Base-by-base conservation (phyloP, 2,888 invertebrate species). In the Rhyacophila evoluta region DNA sequence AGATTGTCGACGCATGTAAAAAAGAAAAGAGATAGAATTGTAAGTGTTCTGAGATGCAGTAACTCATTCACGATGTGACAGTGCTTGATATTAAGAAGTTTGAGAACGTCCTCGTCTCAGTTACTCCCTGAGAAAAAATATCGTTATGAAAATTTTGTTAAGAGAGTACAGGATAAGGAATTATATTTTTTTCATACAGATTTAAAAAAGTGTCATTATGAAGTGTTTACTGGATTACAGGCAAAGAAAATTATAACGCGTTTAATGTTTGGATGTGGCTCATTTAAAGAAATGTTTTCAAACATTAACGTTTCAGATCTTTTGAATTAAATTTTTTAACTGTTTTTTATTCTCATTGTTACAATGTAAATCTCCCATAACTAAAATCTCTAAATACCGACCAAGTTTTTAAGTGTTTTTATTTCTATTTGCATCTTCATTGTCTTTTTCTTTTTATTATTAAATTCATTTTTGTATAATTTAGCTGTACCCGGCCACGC, bases 1-100 rank as follows among this genome's bases (percentile, higher is more conserved):
- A 25, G 55, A 10, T 55, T 55, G 8, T 8, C 25, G 19, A 12
- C 55, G 6, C 25, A 15, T 55, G n/a, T 12, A 25, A 15, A 3
- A 11, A 8, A 15, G 12, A 8, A 55, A n/a, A 55, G 10, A 10
- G 19, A 19, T 19, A 10, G 55, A 55, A 55, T n/a, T 19, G 19
- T 55, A 55, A 8, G 5, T 8, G 8, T 55, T 55, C 19, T 55
- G 55, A 25, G 25, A 19, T 55, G 72, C 67, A 77, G 72, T 77
- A 72, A 72, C 68, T 77, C 77, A 77, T 77, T 77, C 41, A 72
- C 39, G 27, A 41, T 72, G 72, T 77, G 77, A 77, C 77, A 68
- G 72, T 68, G 37, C 72, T 72, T 72, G 67, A 77, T 72, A 77
- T 77, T 72, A 77, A 77, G 38, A 41, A 68, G 72, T 77, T 67